Evolutionary conservation across 1,140 invertebrate species (phyloP).

Genomic region (Coptotermes formosanus): DNA sequence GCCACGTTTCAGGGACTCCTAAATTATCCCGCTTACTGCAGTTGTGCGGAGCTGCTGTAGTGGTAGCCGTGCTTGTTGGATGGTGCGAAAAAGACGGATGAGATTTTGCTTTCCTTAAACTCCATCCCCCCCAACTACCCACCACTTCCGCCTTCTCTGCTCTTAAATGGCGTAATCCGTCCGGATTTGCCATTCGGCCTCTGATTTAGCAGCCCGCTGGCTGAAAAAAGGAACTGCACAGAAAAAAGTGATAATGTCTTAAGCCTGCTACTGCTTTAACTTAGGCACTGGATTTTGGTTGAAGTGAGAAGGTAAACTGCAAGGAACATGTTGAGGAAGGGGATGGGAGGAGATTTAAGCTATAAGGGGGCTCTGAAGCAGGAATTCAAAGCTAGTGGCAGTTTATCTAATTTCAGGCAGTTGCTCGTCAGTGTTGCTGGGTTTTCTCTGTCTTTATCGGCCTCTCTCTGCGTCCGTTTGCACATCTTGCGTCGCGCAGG

Average conservation of each 20-base stretch:
- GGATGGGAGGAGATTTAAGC: neutral
- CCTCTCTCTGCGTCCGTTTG: neutral
- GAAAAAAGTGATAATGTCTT: constrained; percentile 32
- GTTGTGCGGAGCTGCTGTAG: neutral
- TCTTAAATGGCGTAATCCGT: constrained; percentile 32
- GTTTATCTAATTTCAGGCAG: constrained; percentile 25
- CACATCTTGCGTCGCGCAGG: neutral
- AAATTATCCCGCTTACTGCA: constrained; percentile 20
- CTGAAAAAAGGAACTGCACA: neutral
- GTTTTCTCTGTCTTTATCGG: neutral
- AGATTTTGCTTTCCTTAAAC: constrained; percentile 23
- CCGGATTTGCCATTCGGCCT: constrained; percentile 30
- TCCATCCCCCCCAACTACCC: constrained; percentile 1
- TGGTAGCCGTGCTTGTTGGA: constrained; percentile 5
- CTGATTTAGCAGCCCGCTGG: neutral
- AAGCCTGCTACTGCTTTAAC: constrained; percentile 22
- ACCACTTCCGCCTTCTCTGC: constrained; percentile 27
- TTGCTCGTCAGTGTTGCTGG: neutral
- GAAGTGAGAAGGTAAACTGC: constrained; percentile 18
- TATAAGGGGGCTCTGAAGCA: neutral
- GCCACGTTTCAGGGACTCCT: constrained; percentile 27
- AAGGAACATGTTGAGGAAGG: neutral
- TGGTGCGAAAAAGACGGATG: constrained; percentile 28
- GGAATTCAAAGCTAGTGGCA: constrained; percentile 21
- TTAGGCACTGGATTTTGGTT: constrained; percentile 22